Evolutionary conservation across 1,140 invertebrate species (phyloP).

Genomic region (Zaprionus camerounensis): DNA sequence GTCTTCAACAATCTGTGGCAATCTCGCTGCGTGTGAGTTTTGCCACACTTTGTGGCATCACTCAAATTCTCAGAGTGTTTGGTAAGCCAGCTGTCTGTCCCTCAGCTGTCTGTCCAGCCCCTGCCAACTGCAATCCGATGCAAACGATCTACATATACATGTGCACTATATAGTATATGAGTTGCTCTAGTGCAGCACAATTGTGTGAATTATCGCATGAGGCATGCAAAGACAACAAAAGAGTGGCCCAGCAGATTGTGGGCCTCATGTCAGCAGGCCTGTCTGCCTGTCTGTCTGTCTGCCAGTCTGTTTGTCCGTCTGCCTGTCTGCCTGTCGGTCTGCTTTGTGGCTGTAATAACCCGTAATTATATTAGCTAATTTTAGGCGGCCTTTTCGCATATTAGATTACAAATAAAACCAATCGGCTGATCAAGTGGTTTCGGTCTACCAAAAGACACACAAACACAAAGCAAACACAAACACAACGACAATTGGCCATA

Average conservation of each 20-base stretch:
- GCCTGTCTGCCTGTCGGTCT: slow-evolving; percentile 1
- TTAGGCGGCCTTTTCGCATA: slow-evolving; percentile 47
- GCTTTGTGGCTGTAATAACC: slow-evolving; percentile 60
- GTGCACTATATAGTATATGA: slow-evolving; percentile 13
- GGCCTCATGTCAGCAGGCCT: slow-evolving; percentile 19
- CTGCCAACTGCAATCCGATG: not conserved
- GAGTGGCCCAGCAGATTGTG: not conserved
- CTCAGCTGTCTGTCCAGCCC: not conserved
- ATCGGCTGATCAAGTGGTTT: slow-evolving; percentile 40
- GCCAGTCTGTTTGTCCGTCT: slow-evolving; percentile 1
- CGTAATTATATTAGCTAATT: slow-evolving; percentile 68
- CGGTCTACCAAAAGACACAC: slow-evolving; percentile 43
- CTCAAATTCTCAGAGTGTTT: slow-evolving; percentile 39
- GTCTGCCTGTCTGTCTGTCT: not conserved
- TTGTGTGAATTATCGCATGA: slow-evolving; percentile 71
- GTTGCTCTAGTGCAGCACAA: slow-evolving; percentile 37
- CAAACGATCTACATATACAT: slow-evolving; percentile 28
- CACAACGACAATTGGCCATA: slow-evolving; percentile 71
- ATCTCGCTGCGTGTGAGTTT: slow-evolving; percentile 5
- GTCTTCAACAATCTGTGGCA: not conserved
- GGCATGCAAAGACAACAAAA: slow-evolving; percentile 23
- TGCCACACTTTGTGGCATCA: slow-evolving; percentile 17
- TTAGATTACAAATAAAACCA: slow-evolving; percentile 41
- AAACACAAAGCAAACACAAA: slow-evolving; percentile 37
- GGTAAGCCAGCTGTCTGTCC: slow-evolving; percentile 14